These are phyloP conservation scores for Sitta carolinensis DNA, from an alignment of 2,797 vertebrate species.

Conservation along the genomic window DNA sequence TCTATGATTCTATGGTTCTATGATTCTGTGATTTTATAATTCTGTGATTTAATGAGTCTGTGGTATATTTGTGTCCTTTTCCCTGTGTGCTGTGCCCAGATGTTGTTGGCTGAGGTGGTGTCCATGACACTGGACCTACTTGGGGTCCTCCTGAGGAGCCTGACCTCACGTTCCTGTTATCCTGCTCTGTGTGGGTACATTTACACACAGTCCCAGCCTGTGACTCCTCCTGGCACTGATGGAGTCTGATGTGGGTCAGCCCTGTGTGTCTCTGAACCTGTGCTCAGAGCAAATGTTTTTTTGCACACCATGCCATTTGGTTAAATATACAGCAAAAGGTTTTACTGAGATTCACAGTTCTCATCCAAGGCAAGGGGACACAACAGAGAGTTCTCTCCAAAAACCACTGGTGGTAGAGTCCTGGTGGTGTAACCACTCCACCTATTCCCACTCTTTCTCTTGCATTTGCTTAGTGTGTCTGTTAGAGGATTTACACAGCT, in stretches of 20 bases:
- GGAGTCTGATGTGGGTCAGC: neutral
- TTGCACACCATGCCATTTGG: accelerated
- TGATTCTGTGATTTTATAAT: neutral
- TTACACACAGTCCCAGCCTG: neutral
- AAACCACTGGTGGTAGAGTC: neutral
- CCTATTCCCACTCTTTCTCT: neutral
- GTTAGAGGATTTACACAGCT: neutral
- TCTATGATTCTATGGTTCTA: neutral
- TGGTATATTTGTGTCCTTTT: neutral
- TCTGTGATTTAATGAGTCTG: accelerated
- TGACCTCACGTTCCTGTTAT: neutral
- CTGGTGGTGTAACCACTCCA: neutral
- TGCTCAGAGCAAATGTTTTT: neutral
- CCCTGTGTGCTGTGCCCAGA: neutral
- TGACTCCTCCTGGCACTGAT: neutral
- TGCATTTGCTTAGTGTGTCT: neutral
- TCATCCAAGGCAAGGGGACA: neutral
- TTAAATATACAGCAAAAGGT: neutral
- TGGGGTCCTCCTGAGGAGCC: neutral
- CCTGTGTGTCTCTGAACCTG: neutral
- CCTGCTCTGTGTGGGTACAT: neutral
- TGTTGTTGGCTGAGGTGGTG: neutral
- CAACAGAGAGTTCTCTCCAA: neutral
- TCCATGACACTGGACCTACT: neutral
- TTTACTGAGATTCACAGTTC: neutral